These are phyloP conservation scores for Melinaea menophilus DNA, from an alignment of 2,888 invertebrate genomes.

Conservation along the genomic window DNA sequence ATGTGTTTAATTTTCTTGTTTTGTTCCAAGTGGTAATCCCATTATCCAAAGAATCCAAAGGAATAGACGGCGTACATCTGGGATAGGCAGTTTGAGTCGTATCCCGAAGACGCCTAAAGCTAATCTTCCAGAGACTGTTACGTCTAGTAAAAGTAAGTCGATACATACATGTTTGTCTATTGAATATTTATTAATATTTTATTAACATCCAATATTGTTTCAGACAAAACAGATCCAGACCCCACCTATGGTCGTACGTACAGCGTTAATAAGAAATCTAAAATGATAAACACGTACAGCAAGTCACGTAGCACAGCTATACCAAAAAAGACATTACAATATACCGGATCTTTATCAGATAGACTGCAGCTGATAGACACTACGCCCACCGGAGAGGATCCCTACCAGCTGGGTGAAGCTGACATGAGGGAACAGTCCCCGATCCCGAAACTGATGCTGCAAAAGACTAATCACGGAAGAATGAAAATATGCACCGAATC, in stretches of 20 bases:
- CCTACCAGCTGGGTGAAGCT: conserved; percentile 68
- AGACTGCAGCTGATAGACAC: conserved; percentile 64
- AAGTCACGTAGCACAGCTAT: conserved; percentile 45
- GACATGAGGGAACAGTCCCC: conserved; percentile 71
- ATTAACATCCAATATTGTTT: conserved; percentile 28
- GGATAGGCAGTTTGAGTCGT: conserved; percentile 57
- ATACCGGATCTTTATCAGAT: conserved; percentile 61
- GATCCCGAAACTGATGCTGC: conserved; percentile 68
- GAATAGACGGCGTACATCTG: conserved; percentile 50
- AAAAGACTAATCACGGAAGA: conserved; percentile 58
- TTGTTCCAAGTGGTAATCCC: conserved; percentile 53
- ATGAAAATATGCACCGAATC: conserved; percentile 50
- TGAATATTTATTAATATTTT: background rate
- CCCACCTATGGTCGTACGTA: conserved; percentile 44
- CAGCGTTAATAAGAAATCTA: conserved; percentile 59
- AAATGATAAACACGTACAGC: conserved; percentile 61
- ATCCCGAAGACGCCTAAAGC: conserved; percentile 52
- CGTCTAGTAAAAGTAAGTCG: conserved; percentile 28
- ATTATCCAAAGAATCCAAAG: conserved; percentile 61
- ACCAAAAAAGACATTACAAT: conserved; percentile 48
- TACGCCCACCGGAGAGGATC: conserved; percentile 68
- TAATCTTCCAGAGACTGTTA: conserved; percentile 47
- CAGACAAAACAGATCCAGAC: conserved; percentile 52
- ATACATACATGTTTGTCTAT: background rate
- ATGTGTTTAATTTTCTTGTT: background rate